Evolutionary conservation across 2,113 vertebrate genomes (phyloP), one percentile per base, ranked within the genome.

Genomic region (Chascanopsetta lugubris): DNA sequence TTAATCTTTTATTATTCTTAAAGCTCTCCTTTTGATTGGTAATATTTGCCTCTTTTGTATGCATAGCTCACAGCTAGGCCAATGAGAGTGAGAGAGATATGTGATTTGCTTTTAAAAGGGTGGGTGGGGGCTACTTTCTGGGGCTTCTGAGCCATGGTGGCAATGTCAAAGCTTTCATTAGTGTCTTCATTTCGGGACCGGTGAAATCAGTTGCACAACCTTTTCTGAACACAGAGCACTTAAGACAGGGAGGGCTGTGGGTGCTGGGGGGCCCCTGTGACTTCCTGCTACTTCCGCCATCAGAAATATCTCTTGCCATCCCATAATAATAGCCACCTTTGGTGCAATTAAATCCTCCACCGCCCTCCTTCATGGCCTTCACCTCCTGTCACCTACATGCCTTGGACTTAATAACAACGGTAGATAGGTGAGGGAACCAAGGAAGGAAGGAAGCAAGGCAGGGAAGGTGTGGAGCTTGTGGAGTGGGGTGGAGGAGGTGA

Each of bases 261-360:
- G 3, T 32, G 42, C 21, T 1, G 68, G 47, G 13, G 17, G 27
- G 46, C 20, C 51, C 80, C 78, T 83, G 81, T 80, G 89, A 86
- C 79, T 91, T 79, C 81, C 80, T 85, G 77, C 84, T 78, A 56
- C 78, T 55, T 48, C 29, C n/a, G 53, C 27, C 72, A 73, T 84
- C 83, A 74, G 75, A 88, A 92, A 90, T 90, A 81, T 85, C 86
- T 87, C 86, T 86, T 77, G 79, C 85, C 85, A 87, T 91, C 81
- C 80, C 79, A 83, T 89, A 89, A 90, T 90, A 92, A 92, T 86
- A 92, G 87, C 83, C 82, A 86, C 88, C 87, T 88, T 89, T 90
- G 75, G 86, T 85, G 82, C 90, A 91, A 92, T 93, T 92, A 93
- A 91, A 90, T 87, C 83, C 62, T 88, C 79, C 49, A 80, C 86